Evolutionary conservation across 2,797 vertebrate species (phyloP).

Genomic region (Channallabes apus): DNA sequence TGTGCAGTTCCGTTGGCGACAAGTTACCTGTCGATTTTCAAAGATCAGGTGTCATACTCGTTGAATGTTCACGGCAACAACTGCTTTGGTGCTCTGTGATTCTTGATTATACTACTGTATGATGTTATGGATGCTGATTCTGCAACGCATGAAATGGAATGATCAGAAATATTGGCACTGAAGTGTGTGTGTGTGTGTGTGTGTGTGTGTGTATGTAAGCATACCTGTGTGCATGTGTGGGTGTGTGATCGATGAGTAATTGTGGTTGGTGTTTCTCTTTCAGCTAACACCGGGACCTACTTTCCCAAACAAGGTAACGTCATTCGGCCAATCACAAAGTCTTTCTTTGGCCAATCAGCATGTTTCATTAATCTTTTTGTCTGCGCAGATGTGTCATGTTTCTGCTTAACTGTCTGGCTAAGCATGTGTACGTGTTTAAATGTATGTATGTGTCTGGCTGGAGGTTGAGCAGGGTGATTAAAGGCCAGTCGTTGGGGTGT

Average conservation of each 20-base stretch:
- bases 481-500: constrained; percentile 50
- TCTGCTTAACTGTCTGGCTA: constrained; percentile 39
- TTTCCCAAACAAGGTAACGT: constrained; percentile 82
- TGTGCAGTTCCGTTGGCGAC: too few species aligned
- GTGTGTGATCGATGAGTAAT: constrained; percentile 67
- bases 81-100: background rate
- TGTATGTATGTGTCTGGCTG: constrained; percentile 11
- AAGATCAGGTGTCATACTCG: too few species aligned
- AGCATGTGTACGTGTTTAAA: constrained; percentile 24
- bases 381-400: constrained; percentile 40
- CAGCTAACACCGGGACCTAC: constrained; percentile 79
- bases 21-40: too few species aligned
- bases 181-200: background rate
- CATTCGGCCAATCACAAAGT: constrained; percentile 58
- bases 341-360: constrained; percentile 24
- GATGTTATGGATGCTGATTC: background rate
- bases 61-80: too few species aligned
- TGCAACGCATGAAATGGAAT: background rate
- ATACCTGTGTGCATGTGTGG: constrained; percentile 15
- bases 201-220: background rate
- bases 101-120: too few species aligned
- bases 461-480: constrained; percentile 51
- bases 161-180: background rate
- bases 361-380: constrained; percentile 38
- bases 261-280: constrained; percentile 74